A percentile compares a stretch with the other conserved stretches of the same genome.
Conservation (phyloP, 2,113 vertebrate species). For the Etheostoma cragini region DNA sequence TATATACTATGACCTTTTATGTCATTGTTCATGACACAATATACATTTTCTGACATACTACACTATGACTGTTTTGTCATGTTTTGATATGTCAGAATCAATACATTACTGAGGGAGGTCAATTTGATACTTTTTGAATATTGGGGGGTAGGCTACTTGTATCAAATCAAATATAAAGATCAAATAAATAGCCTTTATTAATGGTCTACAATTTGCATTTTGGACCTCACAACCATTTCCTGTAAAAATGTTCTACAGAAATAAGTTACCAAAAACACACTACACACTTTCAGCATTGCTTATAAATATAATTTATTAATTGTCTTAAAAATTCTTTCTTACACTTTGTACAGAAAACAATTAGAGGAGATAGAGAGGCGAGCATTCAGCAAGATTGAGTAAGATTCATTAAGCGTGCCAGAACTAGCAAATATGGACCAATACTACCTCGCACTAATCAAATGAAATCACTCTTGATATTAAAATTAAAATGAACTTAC, state of each 20-base stretch:
- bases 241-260: slow-evolving; percentile 9
- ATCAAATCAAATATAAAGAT: too few species aligned
- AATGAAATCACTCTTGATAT: slow-evolving; percentile 78
- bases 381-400: slow-evolving; percentile 89
- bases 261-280: slow-evolving; percentile 40
- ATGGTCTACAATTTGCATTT: too few species aligned
- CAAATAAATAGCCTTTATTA: too few species aligned
- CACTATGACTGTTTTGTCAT: too few species aligned
- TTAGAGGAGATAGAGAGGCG: slow-evolving; percentile 86
- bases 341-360: slow-evolving; percentile 95
- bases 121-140: too few species aligned
- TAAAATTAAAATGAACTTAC: slow-evolving; percentile 82
- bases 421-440: slow-evolving; percentile 84
- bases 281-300: slow-evolving; percentile 85
- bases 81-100: too few species aligned
- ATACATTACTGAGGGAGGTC: too few species aligned
- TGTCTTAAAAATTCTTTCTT: slow-evolving; percentile 98
- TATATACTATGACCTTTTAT: too few species aligned
- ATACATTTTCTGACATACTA: too few species aligned
- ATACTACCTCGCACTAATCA: slow-evolving; percentile 82
- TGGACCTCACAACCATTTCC: neutral
- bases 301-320: slow-evolving; percentile 99
- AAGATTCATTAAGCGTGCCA: slow-evolving; percentile 87
- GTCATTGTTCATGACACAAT: too few species aligned
- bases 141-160: too few species aligned